A percentile compares a stretch with the other conserved stretches of the same genome.
These are phyloP conservation scores for Drosophila neotestacea DNA, from an alignment of 2,888 invertebrate species.

Conservation along the genomic window DNA sequence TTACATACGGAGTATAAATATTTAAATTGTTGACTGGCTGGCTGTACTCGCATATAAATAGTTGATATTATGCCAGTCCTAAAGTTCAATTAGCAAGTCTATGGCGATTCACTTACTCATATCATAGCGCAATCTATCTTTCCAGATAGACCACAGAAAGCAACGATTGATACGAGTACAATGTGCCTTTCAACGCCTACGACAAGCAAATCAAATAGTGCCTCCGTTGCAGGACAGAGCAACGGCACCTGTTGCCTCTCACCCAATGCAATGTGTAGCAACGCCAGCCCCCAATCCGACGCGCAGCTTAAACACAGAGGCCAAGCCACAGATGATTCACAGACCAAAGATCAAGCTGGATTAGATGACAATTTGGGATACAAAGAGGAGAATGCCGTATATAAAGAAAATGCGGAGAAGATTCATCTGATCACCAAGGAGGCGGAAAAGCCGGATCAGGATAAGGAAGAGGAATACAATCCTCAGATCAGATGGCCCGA, in stretches of 20 bases:
- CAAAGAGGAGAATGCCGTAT: constrained; percentile 81
- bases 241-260: constrained; percentile 44
- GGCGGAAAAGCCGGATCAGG: constrained; percentile 14
- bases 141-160: constrained; percentile 29
- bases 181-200: constrained; percentile 82
- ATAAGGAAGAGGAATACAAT: constrained; percentile 85
- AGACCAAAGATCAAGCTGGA: constrained; percentile 43
- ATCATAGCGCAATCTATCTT: constrained; percentile 9
- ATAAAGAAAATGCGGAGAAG: constrained; percentile 66
- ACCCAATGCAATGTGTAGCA: constrained; percentile 34
- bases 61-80: constrained; percentile 33
- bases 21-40: constrained; percentile 21
- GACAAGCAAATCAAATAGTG: constrained; percentile 28
- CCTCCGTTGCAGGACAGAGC: constrained; percentile 18
- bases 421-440: constrained; percentile 11
- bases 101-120: constrained; percentile 39
- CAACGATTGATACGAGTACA: constrained; percentile 11
- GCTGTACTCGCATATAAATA: constrained; percentile 21
- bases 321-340: constrained; percentile 55
- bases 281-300: constrained; percentile 1
- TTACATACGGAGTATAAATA: constrained; percentile 20
- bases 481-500: constrained; percentile 91
- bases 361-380: constrained; percentile 75
- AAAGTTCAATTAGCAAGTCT: constrained; percentile 60
- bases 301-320: constrained; percentile 57